Percentiles rank a stretch among this genome's conserved stretches.
Conservation (phyloP, 1,140 invertebrate genomes). For the Zaprionus inermis region DNA sequence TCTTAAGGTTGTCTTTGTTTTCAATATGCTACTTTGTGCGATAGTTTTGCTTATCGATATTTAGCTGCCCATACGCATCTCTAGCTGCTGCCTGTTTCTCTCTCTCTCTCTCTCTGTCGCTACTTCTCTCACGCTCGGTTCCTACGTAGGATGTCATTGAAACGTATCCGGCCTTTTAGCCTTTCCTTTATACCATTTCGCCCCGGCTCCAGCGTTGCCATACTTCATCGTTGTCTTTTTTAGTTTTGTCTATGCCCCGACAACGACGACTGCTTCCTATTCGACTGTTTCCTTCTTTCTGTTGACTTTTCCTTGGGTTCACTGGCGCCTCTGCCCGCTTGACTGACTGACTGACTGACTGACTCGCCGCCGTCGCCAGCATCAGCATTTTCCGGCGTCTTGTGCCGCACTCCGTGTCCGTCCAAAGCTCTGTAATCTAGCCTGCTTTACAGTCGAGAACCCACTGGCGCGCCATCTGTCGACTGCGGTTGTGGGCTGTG, state of each 20-base stretch:
- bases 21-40: not conserved
- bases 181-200: slow-evolving; percentile 29
- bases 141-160: slow-evolving; percentile 53
- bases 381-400: slow-evolving; percentile 56
- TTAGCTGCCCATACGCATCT: not conserved
- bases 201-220: not conserved
- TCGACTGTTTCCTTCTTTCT: slow-evolving; percentile 61
- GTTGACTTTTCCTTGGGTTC: slow-evolving; percentile 65
- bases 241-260: slow-evolving; percentile 38
- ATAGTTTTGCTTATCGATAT: not conserved
- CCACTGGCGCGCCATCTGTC: slow-evolving; percentile 48
- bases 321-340: slow-evolving; percentile 41
- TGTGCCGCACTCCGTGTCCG: slow-evolving; percentile 14
- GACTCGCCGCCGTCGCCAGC: not conserved
- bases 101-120: not conserved
- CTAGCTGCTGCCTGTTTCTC: not conserved
- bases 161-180: slow-evolving; percentile 54
- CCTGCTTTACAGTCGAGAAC: slow-evolving; percentile 78
- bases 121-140: not conserved
- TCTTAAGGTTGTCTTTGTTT: too few species aligned
- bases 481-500: slow-evolving; percentile 60
- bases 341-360: not conserved
- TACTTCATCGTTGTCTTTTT: slow-evolving; percentile 23
- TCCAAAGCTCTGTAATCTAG: slow-evolving; percentile 75
- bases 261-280: slow-evolving; percentile 17